phyloP scores from a whole-genome alignment of 2,888 invertebrate genomes.

The Macroteleia sp. region DNA sequence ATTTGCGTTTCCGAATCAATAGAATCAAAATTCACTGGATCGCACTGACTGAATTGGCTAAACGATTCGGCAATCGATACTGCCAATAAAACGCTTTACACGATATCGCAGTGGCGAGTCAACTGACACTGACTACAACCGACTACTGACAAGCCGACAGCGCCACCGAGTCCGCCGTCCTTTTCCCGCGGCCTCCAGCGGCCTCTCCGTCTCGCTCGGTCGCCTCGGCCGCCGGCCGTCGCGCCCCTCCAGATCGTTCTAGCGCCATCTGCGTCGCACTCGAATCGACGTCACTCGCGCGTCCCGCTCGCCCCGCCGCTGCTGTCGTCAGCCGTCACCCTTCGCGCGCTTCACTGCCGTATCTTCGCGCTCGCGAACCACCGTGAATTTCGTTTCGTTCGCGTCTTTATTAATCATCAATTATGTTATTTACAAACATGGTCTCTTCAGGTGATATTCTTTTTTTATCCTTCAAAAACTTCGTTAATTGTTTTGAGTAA shows the following conservation, averaged over 20 bases:
- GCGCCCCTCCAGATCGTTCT: constrained; percentile 26
- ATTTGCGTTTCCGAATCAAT: too few species aligned
- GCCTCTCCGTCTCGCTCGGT: constrained; percentile 15
- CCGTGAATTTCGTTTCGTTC: too few species aligned
- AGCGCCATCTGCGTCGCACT: constrained; percentile 26
- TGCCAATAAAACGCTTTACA: background rate
- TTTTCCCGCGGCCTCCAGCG: constrained; percentile 16
- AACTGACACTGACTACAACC: constrained; percentile 35
- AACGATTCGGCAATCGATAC: background rate
- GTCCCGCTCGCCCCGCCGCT: background rate
- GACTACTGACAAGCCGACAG: too few species aligned
- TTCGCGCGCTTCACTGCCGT: constrained; percentile 18
- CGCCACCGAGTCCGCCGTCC: constrained; percentile 17
- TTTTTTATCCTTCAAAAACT: too few species aligned
- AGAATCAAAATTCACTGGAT: background rate
- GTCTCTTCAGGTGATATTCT: too few species aligned
- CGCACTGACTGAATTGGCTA: background rate
- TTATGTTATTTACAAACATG: too few species aligned
- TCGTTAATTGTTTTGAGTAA: too few species aligned
- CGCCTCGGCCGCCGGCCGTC: too few species aligned
- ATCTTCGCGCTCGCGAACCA: too few species aligned
- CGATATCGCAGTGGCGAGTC: constrained; percentile 17
- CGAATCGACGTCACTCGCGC: background rate
- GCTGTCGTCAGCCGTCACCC: background rate
- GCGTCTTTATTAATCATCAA: too few species aligned